A percentile compares a stretch with the other conserved stretches of the same genome.
Evolutionary conservation across 1,140 invertebrate genomes (phyloP).

Genomic region (Macrobrachium nipponense): DNA sequence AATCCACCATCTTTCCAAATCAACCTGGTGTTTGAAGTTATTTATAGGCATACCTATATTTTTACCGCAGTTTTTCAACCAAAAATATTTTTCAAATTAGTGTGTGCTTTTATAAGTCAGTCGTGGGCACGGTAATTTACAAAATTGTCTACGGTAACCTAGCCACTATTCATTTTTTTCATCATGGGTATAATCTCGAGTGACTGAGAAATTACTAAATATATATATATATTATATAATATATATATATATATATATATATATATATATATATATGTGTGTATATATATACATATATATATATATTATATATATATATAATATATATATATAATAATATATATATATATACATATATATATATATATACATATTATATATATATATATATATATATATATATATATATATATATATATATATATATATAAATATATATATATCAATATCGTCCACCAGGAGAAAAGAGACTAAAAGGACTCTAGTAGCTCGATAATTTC

Average conservation of each 20-base stretch:
- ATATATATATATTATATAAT: background rate
- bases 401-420: too few species aligned
- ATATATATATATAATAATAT: slow-evolving; percentile 3
- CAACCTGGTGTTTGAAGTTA: too few species aligned
- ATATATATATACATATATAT: slow-evolving; percentile 3
- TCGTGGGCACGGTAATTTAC: background rate
- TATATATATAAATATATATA: too few species aligned
- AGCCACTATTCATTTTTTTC: background rate
- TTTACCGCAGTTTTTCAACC: background rate
- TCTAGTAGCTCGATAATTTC: too few species aligned
- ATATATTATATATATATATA: slow-evolving; percentile 14
- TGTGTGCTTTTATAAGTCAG: background rate
- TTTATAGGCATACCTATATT: too few species aligned
- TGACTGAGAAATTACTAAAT: too few species aligned
- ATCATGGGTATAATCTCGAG: too few species aligned
- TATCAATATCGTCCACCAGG: too few species aligned
- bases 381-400: too few species aligned
- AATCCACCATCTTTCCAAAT: too few species aligned
- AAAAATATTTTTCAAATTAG: background rate
- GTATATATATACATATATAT: slow-evolving; percentile 14
- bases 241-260: slow-evolving; percentile 20
- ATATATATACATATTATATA: background rate
- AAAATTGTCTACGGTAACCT: background rate
- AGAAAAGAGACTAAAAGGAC: too few species aligned
- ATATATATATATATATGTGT: slow-evolving; percentile 11